phyloP scores from a whole-genome alignment of 37 sponge, comb jelly and placozoan species.

The Cliona cf. orientalis region DNA sequence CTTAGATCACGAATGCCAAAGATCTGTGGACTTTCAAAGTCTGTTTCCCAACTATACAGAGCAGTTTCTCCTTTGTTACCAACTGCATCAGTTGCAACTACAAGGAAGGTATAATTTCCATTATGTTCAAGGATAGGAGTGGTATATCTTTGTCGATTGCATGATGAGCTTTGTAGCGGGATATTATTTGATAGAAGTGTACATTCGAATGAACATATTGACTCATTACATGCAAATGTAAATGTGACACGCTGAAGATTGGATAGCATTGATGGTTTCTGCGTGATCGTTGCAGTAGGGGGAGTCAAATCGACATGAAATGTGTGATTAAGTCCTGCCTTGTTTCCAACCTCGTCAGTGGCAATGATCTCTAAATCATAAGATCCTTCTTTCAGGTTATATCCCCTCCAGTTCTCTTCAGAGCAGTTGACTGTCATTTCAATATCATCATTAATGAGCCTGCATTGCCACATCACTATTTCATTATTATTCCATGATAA shows the following conservation, averaged over 20 bases:
- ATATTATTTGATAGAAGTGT: not conserved
- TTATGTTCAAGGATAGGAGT: constrained; percentile 12
- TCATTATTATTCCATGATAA: constrained; percentile 34
- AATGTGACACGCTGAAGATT: not conserved
- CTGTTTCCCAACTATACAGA: constrained; percentile 27
- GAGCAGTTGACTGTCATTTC: constrained; percentile 17
- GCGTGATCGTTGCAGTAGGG: not conserved
- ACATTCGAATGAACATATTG: constrained; percentile 11
- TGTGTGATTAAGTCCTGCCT: constrained; percentile 7
- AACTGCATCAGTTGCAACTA: constrained; percentile 29
- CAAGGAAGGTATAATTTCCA: not conserved
- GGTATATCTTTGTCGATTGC: not conserved
- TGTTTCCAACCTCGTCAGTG: constrained; percentile 9
- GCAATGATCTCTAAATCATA: constrained; percentile 8
- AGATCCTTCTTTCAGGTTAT: constrained; percentile 4
- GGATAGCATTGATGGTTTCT: constrained; percentile 2
- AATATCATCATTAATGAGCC: not conserved
- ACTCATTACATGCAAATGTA: constrained; percentile 26
- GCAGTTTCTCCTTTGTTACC: constrained; percentile 17
- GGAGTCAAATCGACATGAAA: constrained; percentile 29
- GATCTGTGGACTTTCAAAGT: constrained; percentile 27
- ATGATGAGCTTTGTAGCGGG: not conserved
- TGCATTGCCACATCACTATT: constrained; percentile 25
- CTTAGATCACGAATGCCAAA: not conserved
- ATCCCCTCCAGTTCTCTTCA: constrained; percentile 27